Evolutionary conservation across 92 coral and sea anemone species (phyloP).

Genomic region (Parazoanthus atlanticus): DNA sequence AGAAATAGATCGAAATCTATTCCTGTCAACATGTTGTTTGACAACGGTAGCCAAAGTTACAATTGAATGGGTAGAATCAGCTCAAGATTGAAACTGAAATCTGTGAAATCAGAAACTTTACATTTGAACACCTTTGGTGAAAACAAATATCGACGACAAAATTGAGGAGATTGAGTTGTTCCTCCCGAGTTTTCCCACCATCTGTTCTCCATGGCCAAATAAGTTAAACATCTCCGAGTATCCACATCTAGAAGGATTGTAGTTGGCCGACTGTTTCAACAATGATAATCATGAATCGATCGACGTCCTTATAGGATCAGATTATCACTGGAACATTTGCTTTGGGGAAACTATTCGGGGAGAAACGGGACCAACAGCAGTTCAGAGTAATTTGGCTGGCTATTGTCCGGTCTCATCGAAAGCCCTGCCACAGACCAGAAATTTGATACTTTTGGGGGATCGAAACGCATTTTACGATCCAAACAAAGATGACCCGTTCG

Average conservation of each 20-base stretch:
- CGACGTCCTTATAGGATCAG: conserved; percentile 50
- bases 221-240: conserved; percentile 34
- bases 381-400: conserved; percentile 63
- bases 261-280: conserved; percentile 44
- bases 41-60: conserved; percentile 60
- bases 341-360: conserved; percentile 41
- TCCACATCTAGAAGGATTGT: conserved; percentile 50
- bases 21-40: conserved; percentile 53
- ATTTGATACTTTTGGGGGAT: conserved; percentile 36
- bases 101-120: background rate
- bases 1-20: conserved; percentile 45
- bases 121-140: conserved; percentile 49
- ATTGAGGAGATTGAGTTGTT: background rate
- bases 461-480: conserved; percentile 20
- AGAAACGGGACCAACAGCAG: conserved; percentile 61
- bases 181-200: conserved; percentile 44
- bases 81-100: background rate
- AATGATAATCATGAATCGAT: conserved; percentile 36
- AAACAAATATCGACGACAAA: conserved; percentile 42
- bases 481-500: conserved; percentile 46
- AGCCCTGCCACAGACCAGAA: conserved; percentile 8
- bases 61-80: conserved; percentile 3
- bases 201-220: conserved; percentile 53
- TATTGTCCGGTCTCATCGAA: background rate
- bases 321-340: conserved; percentile 48